Base-by-base conservation (phyloP, 2,888 invertebrate species). In the Pseudanteris insignis region DNA sequence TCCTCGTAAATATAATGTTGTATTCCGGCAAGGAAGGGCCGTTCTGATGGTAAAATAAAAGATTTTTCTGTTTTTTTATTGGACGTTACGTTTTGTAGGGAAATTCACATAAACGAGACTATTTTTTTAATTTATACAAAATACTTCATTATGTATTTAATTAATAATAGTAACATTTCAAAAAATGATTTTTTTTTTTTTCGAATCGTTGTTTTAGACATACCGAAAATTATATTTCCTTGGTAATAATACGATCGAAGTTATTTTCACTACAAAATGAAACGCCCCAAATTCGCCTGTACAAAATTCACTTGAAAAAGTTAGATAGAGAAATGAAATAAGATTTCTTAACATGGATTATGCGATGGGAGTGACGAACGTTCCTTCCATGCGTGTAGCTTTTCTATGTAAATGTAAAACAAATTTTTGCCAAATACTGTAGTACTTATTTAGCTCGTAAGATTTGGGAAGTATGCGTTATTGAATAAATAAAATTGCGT, bases 351-450 rank as follows among this genome's bases (percentile, higher is more conserved):
- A 6, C 9, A 13, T 4, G 24, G 26, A 25, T 46, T 29, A 7
- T 15, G 11, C 12, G 13, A 6, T 13, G 30, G 30, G 11, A 10
- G 28, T 14, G 12, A 12, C 67, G 68, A 74, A 72, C 69, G 67
- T 68, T 68, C 66, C 68, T 72, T 72, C 68, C 66, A 66, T 65
- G 68, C 72, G 64, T 63, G 77, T 80, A 80, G 79, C 78, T 80
- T 80, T 80, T 79, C 77, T 79, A 80, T 77, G 73, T 76, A 78
- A 70, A 72, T 69, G 69, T 72, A 72, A 74, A 72, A 68, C 54
- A 63, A 68, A 72, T 68, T 75, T 55, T 77, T 77, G 75, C 77
- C 77, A 78, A 78, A 77, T 77, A 77, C 75, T 63, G 74, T 74
- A 80, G 79, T 80, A 79, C 79, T 79, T 79, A 79, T 36, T 72